A percentile compares a stretch with the other conserved stretches of the same genome.
Conservation (phyloP, 1,140 invertebrate genomes). For the Trachelipus rathkii region DNA sequence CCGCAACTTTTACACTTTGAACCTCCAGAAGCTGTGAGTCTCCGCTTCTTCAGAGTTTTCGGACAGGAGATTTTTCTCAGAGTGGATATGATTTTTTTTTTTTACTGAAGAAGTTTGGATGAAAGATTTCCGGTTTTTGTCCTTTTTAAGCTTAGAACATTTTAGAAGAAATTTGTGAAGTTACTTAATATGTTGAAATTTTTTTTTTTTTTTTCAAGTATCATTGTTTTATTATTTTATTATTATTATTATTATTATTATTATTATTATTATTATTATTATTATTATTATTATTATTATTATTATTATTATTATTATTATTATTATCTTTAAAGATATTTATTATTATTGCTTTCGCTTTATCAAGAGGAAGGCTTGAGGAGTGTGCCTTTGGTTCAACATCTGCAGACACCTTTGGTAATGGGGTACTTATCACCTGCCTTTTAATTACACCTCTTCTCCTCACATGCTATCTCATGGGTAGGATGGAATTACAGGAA, state of each 20-base stretch:
- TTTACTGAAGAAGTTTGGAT: too few relatives aligned
- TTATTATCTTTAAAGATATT: background rate
- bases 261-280: background rate
- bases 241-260: background rate
- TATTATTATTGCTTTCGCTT: background rate
- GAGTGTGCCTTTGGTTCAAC: background rate
- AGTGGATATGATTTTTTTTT: too few relatives aligned
- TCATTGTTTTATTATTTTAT: background rate
- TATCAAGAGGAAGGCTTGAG: background rate
- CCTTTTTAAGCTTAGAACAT: too few relatives aligned
- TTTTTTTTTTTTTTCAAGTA: background rate
- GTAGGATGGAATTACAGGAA: conserved; percentile 28
- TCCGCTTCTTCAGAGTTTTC: too few relatives aligned
- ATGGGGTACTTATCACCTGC: conserved; percentile 27
- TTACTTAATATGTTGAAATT: too few relatives aligned
- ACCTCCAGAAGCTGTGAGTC: too few relatives aligned
- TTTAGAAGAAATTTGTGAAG: too few relatives aligned
- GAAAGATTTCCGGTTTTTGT: too few relatives aligned
- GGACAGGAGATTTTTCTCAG: too few relatives aligned
- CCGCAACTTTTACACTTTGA: too few relatives aligned
- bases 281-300: background rate
- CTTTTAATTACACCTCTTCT: conserved; percentile 33
- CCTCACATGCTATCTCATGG: conserved; percentile 33
- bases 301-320: background rate
- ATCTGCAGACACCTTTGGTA: conserved; percentile 5